phyloP scores from a whole-genome alignment of 2,888 invertebrate genomes.

The Meiosimyza decipiens region DNA sequence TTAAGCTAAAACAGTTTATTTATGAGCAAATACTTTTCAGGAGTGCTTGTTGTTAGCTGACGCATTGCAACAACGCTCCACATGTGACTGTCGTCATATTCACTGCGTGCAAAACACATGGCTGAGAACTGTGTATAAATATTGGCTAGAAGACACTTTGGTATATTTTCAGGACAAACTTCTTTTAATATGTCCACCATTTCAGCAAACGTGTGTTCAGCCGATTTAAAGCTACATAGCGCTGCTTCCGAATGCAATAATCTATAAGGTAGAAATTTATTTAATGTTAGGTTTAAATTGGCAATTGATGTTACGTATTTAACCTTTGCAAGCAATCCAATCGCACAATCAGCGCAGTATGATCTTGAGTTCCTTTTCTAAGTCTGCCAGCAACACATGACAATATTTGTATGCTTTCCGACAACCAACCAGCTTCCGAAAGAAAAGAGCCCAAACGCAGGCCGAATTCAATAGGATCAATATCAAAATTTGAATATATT shows the following conservation, averaged over 20 bases:
- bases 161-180: constrained; percentile 66
- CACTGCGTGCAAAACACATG: constrained; percentile 85
- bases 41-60: constrained; percentile 73
- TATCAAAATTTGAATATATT: constrained; percentile 44
- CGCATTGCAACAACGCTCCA: constrained; percentile 83
- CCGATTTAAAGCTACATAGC: constrained; percentile 83
- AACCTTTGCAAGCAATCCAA: constrained; percentile 90
- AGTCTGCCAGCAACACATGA: constrained; percentile 76
- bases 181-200: constrained; percentile 70
- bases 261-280: constrained; percentile 67
- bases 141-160: constrained; percentile 72
- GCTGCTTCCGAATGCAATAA: constrained; percentile 85
- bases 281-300: background rate
- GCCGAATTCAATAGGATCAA: constrained; percentile 60
- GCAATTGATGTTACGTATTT: background rate
- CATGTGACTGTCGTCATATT: constrained; percentile 82
- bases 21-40: constrained; percentile 71
- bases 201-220: constrained; percentile 76
- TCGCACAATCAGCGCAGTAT: constrained; percentile 74
- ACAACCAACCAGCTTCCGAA: constrained; percentile 89
- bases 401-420: constrained; percentile 80
- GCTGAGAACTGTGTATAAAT: constrained; percentile 86
- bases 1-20: background rate
- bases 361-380: constrained; percentile 69
- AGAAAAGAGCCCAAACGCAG: constrained; percentile 78